Conservation (phyloP, 2,888 invertebrate species). For the Ypsolopha scabrella region DNA sequence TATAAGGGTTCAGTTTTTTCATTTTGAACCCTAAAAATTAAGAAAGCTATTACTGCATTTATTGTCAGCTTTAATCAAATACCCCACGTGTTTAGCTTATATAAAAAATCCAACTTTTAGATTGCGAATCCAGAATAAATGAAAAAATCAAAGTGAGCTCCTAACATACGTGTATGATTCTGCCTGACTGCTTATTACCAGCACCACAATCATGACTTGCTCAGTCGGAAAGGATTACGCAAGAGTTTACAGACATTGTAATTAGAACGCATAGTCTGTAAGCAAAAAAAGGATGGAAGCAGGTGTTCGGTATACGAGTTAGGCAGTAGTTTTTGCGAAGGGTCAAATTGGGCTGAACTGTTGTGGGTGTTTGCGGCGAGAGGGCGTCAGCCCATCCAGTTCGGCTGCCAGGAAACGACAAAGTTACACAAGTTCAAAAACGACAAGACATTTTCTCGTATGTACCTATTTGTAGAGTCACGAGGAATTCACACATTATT, state of each 20-base stretch:
- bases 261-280: not conserved
- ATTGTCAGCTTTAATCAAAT: no score
- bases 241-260: not conserved
- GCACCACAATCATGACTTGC: not conserved
- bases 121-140: no score
- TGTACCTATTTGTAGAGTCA: not conserved
- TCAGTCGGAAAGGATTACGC: not conserved
- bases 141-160: no score
- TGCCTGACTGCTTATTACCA: no score
- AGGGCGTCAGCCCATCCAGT: not conserved
- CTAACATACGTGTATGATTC: no score
- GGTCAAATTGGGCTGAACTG: conserved; percentile 1
- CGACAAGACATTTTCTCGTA: not conserved
- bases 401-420: conserved; percentile 34
- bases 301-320: not conserved
- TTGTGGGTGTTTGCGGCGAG: not conserved
- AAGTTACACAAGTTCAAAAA: conserved; percentile 25
- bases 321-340: not conserved
- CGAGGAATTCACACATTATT: no score
- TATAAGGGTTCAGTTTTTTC: no score
- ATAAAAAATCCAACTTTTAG: no score
- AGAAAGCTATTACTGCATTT: no score
- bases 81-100: no score
- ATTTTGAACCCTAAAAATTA: no score
- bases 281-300: not conserved